Base-by-base conservation (phyloP, 2,888 invertebrate species). In the Pandemis cinnamomeana region DNA sequence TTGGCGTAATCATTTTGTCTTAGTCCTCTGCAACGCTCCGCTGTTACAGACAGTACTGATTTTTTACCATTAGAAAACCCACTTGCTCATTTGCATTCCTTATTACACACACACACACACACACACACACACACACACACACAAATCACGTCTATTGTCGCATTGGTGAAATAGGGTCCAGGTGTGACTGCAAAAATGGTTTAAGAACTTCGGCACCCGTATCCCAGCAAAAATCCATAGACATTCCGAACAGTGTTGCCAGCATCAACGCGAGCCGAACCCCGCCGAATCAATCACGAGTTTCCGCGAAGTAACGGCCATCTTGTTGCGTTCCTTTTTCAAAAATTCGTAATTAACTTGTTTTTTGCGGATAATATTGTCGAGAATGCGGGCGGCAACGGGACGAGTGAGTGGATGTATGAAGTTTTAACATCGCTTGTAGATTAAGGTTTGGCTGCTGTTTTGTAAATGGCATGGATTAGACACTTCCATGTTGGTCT, bases 341-440 rank as follows among this genome's bases (percentile, higher is more conserved):
- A 86, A 88, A 88, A 87, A 88, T 87, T 86, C 84, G 86, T 88
- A 89, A 91, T 91, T 91, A 91, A 87, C 83, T 84, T 78, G 83
- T 85, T 88, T 89, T 89, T 87, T 86, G 79, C 80, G 79, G 75
- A 78, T 78, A 76, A 84, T 82, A 81, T 81, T 80, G 80, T 77
- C 76, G 75, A 77, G 80, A 80, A 78, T 77, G 78, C 81, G 71
- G 76, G 77, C 80, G 70, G 51, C 67, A 72, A 72, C 68, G 62
- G 72, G 70, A 75, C 64, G 64, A 64, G 64, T 10, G 67, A 53
- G 36, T 13, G 7, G 42, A 41, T n/a, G 41, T n/a, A 41, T 11
- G 36, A 61, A 20, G 13, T 61, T 36, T 20, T 7, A 27, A 42
- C 13, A 41, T 61, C n/a, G 8, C 55, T 55, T 55, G 55, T 15